Evolutionary conservation across 1,140 invertebrate genomes (phyloP).

Genomic region (Euura lappo): DNA sequence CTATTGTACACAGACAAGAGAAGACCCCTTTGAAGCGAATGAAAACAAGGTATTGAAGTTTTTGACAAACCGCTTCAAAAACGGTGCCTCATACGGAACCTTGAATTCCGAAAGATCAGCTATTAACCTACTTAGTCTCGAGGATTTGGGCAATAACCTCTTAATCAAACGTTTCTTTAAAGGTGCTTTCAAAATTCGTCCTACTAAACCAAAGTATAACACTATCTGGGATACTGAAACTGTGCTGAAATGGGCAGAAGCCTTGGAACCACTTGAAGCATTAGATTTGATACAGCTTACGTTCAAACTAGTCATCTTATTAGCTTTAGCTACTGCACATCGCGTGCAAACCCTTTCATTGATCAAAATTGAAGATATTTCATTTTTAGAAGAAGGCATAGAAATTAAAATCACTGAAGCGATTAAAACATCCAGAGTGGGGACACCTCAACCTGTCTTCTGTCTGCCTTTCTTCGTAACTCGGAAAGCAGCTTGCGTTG

Average conservation of each 20-base stretch:
- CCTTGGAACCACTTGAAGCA: neutral
- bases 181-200: no score
- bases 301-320: conserved; percentile 23
- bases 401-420: conserved; percentile 25
- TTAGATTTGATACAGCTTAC: conserved; percentile 21
- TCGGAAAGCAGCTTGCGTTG: conserved; percentile 27
- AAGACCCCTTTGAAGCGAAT: conserved; percentile 14
- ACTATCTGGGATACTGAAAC: conserved; percentile 27
- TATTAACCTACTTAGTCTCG: neutral
- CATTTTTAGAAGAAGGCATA: conserved; percentile 9
- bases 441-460: conserved; percentile 28
- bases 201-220: conserved; percentile 30
- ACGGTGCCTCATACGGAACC: conserved; percentile 32
- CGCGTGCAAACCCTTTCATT: conserved; percentile 26
- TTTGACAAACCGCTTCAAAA: conserved; percentile 25
- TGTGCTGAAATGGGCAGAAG: conserved; percentile 21
- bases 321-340: conserved; percentile 26
- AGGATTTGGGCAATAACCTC: neutral
- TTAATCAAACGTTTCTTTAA: no score
- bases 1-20: conserved; percentile 23
- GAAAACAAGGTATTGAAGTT: conserved; percentile 17
- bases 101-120: conserved; percentile 32
- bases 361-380: conserved; percentile 22
- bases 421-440: conserved; percentile 31
- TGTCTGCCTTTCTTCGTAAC: conserved; percentile 24